These are phyloP conservation scores for Asobara japonica DNA, from an alignment of 1,140 invertebrate genomes.

Conservation along the genomic window DNA sequence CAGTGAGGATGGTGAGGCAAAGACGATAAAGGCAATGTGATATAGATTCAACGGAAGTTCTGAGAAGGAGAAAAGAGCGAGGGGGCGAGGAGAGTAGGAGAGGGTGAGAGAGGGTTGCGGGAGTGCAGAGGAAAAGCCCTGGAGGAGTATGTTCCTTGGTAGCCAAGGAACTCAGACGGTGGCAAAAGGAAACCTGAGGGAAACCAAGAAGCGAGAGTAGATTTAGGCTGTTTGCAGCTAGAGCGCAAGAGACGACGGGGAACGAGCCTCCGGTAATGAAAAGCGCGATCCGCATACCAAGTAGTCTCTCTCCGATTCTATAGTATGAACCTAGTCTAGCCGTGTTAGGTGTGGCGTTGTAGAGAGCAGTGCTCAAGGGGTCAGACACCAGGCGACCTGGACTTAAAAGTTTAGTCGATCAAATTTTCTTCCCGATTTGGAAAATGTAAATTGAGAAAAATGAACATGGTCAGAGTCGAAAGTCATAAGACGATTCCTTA, in stretches of 20 bases:
- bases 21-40: conserved; percentile 50
- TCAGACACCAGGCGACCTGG: background rate
- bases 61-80: background rate
- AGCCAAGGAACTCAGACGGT: conserved; percentile 26
- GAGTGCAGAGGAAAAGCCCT: background rate
- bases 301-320: conserved; percentile 57
- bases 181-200: conserved; percentile 26
- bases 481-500: too few species aligned
- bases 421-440: conserved; percentile 1
- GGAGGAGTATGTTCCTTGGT: conserved; percentile 14
- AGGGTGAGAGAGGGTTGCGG: conserved; percentile 10
- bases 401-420: background rate
- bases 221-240: conserved; percentile 65
- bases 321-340: conserved; percentile 53
- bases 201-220: conserved; percentile 51
- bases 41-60: conserved; percentile 35
- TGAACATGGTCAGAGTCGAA: too few species aligned
- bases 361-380: conserved; percentile 11
- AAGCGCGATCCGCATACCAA: conserved; percentile 68
- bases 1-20: conserved; percentile 46
- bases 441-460: conserved; percentile 22
- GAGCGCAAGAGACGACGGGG: conserved; percentile 49
- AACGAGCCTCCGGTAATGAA: conserved; percentile 67
- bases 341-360: conserved; percentile 43
- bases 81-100: conserved; percentile 18